Base-by-base conservation (phyloP, 2,113 vertebrate genomes). In the Panurus biarmicus region DNA sequence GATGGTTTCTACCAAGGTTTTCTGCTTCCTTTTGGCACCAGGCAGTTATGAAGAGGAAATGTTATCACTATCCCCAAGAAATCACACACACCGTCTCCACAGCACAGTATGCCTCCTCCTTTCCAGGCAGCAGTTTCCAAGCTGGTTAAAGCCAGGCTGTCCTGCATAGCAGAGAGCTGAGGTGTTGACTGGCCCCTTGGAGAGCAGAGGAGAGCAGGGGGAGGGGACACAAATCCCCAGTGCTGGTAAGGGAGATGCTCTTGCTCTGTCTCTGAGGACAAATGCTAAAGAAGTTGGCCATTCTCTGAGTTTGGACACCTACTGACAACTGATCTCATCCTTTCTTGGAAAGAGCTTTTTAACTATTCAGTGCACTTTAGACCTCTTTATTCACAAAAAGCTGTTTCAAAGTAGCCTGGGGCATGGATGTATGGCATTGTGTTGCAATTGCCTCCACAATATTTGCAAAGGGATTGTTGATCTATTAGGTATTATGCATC, bases 391-490 rank as follows among this genome's bases (percentile, higher is more conserved):
- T 89, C 54, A 36, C 84, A 67, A 90, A 86, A 14, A 81, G 72
- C 54, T 73, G 58, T 47, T 87, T 79, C 70, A 66, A 81, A 20
- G n/a, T 66, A 91, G 93, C 84, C 86, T 62, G 74, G 19, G 78
- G 84, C 47, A 65, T 45, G 29, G 58, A 79, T 89, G 47, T 76
- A 89, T 54, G 33, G 53, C 66, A 92, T 76, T 92, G 89, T 91
- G 70, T 81, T 89, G 65, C 71, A 94, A 93, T 51, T 85, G 71
- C 35, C 61, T 87, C 78, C 79, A 62, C 78, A 42, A 58, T 93
- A 94, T 93, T 91, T 96, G 84, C 66, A 85, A 92, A 92, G 35
- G 71, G 74, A 91, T 87, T 85, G 66, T 70, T 95, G 87, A 76
- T 89, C 84, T 81, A 57, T 78, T 84, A 81, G 69, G 80, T 84